These are phyloP conservation scores for Tympanoctomys barrerae DNA, from an alignment of 2,797 vertebrate genomes.

Conservation along the genomic window DNA sequence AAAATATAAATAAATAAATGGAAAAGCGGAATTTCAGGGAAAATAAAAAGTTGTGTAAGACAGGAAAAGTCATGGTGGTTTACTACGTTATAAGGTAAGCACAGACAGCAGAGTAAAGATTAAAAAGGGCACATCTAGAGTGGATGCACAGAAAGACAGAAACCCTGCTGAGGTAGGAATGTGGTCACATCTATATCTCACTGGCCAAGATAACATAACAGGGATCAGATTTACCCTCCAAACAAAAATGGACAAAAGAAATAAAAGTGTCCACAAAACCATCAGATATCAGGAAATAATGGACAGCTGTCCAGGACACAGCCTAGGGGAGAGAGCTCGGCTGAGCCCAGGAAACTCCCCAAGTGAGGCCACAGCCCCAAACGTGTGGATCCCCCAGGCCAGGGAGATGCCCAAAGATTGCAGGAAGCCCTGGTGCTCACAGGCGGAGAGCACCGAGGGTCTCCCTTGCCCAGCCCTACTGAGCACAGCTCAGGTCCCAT, in stretches of 20 bases:
- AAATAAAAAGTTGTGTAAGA: not conserved
- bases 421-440: not conserved
- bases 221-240: not conserved
- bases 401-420: not conserved
- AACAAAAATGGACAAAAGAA: not conserved
- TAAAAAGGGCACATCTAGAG: not conserved
- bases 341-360: not conserved
- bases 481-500: not conserved
- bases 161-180: not conserved
- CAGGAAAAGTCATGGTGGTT: not conserved
- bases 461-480: not conserved
- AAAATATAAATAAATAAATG: not conserved
- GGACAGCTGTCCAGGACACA: not conserved
- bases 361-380: not conserved
- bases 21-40: not conserved
- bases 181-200: slow-evolving; percentile 2
- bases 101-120: not conserved
- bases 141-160: not conserved
- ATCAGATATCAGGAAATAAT: not conserved
- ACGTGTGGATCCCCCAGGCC: not conserved
- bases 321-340: not conserved
- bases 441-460: not conserved
- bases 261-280: not conserved
- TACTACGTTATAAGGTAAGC: not conserved
- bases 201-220: not conserved